Evolutionary conservation across 2,888 invertebrate genomes (phyloP).

Genomic region (Agrotis segetum): DNA sequence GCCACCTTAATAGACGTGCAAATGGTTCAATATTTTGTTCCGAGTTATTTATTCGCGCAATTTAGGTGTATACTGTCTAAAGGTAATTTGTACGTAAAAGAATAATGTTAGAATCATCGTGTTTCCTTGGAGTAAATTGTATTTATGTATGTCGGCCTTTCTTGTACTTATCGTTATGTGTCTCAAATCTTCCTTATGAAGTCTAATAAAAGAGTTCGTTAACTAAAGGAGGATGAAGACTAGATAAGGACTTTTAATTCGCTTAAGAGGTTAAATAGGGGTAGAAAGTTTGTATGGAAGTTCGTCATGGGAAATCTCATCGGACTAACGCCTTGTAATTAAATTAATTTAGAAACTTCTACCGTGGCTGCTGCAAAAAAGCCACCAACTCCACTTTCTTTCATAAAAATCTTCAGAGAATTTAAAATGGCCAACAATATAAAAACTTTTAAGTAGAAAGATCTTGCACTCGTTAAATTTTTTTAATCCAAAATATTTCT

Average conservation of each 20-base stretch:
- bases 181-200: too few relatives aligned
- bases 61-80: not conserved
- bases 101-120: not conserved
- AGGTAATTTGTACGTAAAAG: conserved; percentile 11
- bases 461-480: conserved; percentile 25
- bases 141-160: too few relatives aligned
- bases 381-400: too few relatives aligned
- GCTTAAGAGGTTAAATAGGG: too few relatives aligned
- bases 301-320: too few relatives aligned
- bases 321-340: too few relatives aligned
- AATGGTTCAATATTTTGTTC: conserved; percentile 34
- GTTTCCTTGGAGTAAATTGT: not conserved
- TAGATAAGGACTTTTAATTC: too few relatives aligned
- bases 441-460: conserved; percentile 4
- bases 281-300: too few relatives aligned
- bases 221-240: too few relatives aligned
- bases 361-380: not conserved
- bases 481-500: conserved; percentile 6
- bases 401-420: not conserved
- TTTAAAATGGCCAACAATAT: not conserved
- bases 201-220: too few relatives aligned
- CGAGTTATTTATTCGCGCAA: conserved; percentile 33
- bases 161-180: too few relatives aligned
- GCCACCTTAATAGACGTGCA: conserved; percentile 24
- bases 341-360: too few relatives aligned